These are phyloP conservation scores for Lysandra coridon DNA, from an alignment of 2,888 invertebrate species.

Conservation along the genomic window DNA sequence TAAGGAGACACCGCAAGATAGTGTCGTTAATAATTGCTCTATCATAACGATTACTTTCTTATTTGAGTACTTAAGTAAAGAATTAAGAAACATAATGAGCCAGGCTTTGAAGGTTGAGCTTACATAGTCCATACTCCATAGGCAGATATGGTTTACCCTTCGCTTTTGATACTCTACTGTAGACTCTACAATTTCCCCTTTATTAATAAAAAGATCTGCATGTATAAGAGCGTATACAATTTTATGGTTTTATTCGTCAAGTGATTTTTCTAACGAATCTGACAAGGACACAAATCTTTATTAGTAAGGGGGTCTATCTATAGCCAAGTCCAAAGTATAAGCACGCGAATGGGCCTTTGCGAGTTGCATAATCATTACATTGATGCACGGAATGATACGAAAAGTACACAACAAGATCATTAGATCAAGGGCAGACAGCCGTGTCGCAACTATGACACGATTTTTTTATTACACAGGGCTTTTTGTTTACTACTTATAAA, in stretches of 20 bases:
- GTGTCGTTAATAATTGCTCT: background rate
- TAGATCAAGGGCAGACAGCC: conserved; percentile 10
- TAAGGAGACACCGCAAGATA: background rate
- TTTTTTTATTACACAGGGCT: background rate
- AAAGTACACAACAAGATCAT: conserved; percentile 21
- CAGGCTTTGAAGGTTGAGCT: no score
- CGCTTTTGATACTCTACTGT: no score
- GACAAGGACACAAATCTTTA: no score
- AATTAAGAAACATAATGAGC: background rate
- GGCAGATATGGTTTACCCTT: no score
- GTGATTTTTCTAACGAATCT: no score
- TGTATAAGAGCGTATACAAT: no score
- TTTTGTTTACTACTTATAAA: background rate
- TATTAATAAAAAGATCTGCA: no score
- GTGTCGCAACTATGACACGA: background rate
- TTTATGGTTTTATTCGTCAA: no score
- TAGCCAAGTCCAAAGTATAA: background rate
- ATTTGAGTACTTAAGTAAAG: background rate
- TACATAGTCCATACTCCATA: no score
- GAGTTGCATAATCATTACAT: background rate
- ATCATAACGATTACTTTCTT: background rate
- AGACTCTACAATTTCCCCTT: no score
- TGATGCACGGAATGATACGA: conserved; percentile 5
- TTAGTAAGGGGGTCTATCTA: background rate
- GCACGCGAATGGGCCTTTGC: background rate